Evolutionary conservation across 2,797 vertebrate genomes (phyloP).

Genomic region (Falco naumanni): DNA sequence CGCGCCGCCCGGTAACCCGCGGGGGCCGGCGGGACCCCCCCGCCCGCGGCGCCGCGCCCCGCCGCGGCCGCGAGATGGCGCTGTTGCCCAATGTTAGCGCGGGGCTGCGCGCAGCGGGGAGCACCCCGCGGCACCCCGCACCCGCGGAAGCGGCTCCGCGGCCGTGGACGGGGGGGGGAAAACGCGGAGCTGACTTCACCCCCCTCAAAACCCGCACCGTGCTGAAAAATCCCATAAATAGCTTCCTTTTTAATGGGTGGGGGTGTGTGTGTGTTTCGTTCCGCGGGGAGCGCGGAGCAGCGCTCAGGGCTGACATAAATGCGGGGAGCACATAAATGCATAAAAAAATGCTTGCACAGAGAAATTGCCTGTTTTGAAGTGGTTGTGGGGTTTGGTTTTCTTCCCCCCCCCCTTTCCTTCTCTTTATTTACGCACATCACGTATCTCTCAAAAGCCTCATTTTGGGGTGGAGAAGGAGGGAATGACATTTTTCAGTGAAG

Average conservation of each 20-base stretch:
- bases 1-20: too few species aligned
- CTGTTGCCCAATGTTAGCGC: slow-evolving; percentile 78
- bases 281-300: background rate
- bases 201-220: background rate
- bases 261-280: background rate
- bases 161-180: too few species aligned
- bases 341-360: background rate
- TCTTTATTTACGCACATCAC: slow-evolving; percentile 19
- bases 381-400: background rate
- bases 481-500: slow-evolving; percentile 45
- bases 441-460: background rate
- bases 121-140: background rate
- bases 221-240: background rate
- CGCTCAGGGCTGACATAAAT: background rate
- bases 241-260: background rate
- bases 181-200: too few species aligned
- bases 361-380: background rate
- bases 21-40: background rate
- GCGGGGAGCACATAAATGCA: background rate
- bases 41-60: background rate
- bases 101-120: background rate
- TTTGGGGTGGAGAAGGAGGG: slow-evolving; percentile 1
- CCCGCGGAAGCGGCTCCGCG: background rate
- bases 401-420: background rate
- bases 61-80: slow-evolving; percentile 68